phyloP scores from a whole-genome alignment of 2,113 vertebrate species.

The Prochilodus magdalenae region DNA sequence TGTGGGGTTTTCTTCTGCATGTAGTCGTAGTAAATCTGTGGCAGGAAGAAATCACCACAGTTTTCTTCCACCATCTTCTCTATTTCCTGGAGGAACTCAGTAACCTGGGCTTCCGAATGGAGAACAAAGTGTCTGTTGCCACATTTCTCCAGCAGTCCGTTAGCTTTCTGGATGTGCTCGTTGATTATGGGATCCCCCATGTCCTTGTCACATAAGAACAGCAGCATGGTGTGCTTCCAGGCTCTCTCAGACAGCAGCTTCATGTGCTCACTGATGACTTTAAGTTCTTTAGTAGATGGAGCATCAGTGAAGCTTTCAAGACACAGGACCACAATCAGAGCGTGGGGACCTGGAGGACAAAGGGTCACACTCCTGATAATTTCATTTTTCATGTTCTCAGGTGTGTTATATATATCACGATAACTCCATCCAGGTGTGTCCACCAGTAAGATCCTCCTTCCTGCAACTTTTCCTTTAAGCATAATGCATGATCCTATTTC shows the following conservation, averaged over 20 bases:
- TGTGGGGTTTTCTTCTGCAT: conserved; percentile 19
- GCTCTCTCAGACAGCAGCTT: conserved; percentile 46
- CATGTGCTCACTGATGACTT: conserved; percentile 9
- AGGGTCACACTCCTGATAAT: neutral
- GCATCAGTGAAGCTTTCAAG: neutral
- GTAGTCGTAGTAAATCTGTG: conserved; percentile 32
- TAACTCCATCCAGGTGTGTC: no score
- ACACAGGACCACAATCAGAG: conserved; percentile 44
- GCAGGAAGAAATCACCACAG: conserved; percentile 8
- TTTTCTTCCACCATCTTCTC: conserved; percentile 23
- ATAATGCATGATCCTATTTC: no score
- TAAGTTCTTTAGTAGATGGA: conserved; percentile 4
- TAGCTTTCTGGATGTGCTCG: neutral
- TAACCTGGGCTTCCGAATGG: neutral
- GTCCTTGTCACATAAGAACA: conserved; percentile 52
- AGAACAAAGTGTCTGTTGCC: conserved; percentile 11
- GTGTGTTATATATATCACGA: no score
- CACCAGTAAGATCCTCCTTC: no score
- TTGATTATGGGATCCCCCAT: no score
- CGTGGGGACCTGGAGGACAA: conserved; percentile 46
- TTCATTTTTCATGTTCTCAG: neutral
- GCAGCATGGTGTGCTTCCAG: conserved; percentile 47
- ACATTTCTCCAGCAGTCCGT: conserved; percentile 32
- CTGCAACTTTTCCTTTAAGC: no score
- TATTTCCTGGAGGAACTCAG: neutral